Base-by-base conservation (phyloP, 2,797 vertebrate genomes). In the Hypotaenidia okinawae region DNA sequence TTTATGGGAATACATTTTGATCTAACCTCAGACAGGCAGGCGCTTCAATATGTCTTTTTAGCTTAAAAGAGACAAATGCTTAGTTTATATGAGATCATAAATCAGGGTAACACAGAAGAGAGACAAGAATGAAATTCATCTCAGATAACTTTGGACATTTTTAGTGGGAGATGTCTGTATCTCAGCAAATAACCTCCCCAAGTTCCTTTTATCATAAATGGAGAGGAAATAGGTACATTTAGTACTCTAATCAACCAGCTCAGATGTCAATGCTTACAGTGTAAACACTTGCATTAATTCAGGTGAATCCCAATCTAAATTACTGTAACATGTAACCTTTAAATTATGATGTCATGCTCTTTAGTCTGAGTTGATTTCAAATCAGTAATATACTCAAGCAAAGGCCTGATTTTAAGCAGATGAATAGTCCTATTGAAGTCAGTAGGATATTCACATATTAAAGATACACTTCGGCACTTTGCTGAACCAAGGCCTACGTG, bases 231-330 rank as follows among this genome's bases (percentile, higher is more conserved):
- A 51, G 17, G 18, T 83, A 68, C 78, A 91, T 94, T 62, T 75
- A 54, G 16, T 83, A 47, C 37, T 72, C 62, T 61, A 93, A 96
- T 88, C 21, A 51, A 54, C 74, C 87, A 93, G 15, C 33, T 75
- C 13, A 80, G 33, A 39, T 88, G 18, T 63, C 72, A 54, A 7
- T 73, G 16, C 39, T 87, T 79, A 17, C 33, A 82, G 21, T 51
- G 37, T 63, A 92, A 89, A 79, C 75, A n/a, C 81, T 94, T 88
- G 43, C 33, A 69, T 74, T 84, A 89, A n/a, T 77, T 84, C 58
- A 84, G 24, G 21, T 73, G 62, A 88, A 75, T 91, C 47, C 43
- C 30, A 64, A 45, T 89, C 72, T 80, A 28, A 91, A 79, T 66
- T 83, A 35, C 15, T 88, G 9, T 67, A 62, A 55, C 35, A 69